These are phyloP conservation scores for Heliconius hortense DNA, from an alignment of 2,888 invertebrate genomes.

Conservation along the genomic window DNA sequence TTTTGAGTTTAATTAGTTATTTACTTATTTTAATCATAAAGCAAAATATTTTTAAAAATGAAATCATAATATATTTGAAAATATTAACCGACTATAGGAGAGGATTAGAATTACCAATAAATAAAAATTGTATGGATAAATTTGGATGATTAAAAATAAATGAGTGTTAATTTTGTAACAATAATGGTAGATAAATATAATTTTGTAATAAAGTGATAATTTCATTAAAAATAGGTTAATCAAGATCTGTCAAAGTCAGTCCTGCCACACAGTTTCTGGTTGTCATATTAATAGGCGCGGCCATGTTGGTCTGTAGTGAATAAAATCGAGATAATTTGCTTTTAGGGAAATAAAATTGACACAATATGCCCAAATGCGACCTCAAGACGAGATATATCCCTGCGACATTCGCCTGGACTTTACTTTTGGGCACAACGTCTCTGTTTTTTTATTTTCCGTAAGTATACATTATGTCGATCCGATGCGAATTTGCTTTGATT, in stretches of 20 bases:
- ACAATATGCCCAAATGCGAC: constrained; percentile 97
- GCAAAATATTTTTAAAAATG: too few species aligned
- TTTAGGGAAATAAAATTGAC: constrained; percentile 76
- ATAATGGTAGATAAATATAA: background rate
- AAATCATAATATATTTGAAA: background rate
- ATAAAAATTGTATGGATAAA: background rate
- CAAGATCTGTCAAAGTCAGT: constrained; percentile 42
- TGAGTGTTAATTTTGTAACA: background rate
- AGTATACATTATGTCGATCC: constrained; percentile 84
- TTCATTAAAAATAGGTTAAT: constrained; percentile 27
- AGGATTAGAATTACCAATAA: background rate
- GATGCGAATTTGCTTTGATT: constrained; percentile 70
- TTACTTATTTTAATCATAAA: too few species aligned
- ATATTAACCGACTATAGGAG: too few species aligned
- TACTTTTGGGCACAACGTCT: constrained; percentile 95
- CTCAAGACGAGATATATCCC: constrained; percentile 98
- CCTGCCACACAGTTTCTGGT: constrained; percentile 55
- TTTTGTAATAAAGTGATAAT: constrained; percentile 11
- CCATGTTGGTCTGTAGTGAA: constrained; percentile 84
- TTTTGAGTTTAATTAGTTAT: too few species aligned
- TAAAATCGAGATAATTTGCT: constrained; percentile 74
- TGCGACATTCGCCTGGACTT: constrained; percentile 98
- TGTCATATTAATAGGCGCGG: constrained; percentile 83
- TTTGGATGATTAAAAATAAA: background rate
- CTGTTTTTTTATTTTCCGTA: constrained; percentile 99